These are phyloP conservation scores for Dinocampus coccinellae DNA, from an alignment of 2,888 invertebrate species.

Conservation along the genomic window DNA sequence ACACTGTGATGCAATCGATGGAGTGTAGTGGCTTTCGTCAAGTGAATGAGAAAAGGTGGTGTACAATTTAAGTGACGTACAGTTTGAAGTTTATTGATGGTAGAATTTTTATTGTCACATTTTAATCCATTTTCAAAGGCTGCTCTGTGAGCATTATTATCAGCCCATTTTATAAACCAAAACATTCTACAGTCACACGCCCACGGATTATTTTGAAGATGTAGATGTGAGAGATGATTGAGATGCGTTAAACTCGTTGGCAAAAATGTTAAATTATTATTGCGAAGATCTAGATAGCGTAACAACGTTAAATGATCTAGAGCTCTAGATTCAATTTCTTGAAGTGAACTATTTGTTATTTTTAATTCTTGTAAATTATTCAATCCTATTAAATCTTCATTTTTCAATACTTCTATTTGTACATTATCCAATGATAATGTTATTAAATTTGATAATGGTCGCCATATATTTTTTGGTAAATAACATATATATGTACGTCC, in stretches of 20 bases:
- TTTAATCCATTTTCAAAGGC: constrained; percentile 74
- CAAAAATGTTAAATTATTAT: constrained; percentile 79
- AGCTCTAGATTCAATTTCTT: constrained; percentile 56
- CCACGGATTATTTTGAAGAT: constrained; percentile 83
- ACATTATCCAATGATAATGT: constrained; percentile 76
- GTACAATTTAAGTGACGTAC: constrained; percentile 81
- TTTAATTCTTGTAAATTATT: constrained; percentile 76
- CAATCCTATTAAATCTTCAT: constrained; percentile 78
- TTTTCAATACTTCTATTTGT: constrained; percentile 76
- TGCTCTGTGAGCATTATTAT: constrained; percentile 69
- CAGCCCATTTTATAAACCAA: constrained; percentile 80
- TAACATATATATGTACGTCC: constrained; percentile 73
- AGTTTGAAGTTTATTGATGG: constrained; percentile 79
- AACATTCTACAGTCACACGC: constrained; percentile 89
- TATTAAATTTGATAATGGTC: constrained; percentile 70
- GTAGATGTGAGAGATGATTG: constrained; percentile 75
- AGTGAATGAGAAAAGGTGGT: constrained; percentile 74
- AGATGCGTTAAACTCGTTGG: constrained; percentile 79
- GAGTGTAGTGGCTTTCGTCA: constrained; percentile 74
- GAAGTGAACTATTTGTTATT: constrained; percentile 71
- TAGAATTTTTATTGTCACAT: constrained; percentile 70
- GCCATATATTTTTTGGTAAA: constrained; percentile 70
- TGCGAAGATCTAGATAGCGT: constrained; percentile 68
- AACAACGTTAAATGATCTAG: constrained; percentile 61
- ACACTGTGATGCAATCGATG: constrained; percentile 63